Conservation (phyloP, 2,888 invertebrate species). For the Argyresthia goedartella region DNA sequence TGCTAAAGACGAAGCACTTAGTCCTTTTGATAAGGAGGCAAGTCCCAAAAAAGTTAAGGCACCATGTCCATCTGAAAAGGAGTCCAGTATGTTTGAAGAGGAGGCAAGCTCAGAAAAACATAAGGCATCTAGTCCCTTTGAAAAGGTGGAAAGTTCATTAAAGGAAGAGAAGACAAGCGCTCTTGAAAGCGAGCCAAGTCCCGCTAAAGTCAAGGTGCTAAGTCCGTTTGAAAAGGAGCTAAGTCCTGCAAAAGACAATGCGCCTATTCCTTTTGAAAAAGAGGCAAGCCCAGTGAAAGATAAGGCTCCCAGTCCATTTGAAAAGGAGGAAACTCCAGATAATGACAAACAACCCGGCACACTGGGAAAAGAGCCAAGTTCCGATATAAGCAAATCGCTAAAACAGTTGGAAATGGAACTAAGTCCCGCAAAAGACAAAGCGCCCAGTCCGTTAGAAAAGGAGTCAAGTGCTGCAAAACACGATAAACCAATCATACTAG, state of each 20-base stretch:
- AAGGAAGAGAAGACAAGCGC: background rate
- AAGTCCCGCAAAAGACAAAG: conserved; percentile 1
- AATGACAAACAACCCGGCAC: too few relatives aligned
- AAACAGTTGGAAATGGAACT: background rate
- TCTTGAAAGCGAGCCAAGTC: background rate
- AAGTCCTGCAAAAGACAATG: background rate
- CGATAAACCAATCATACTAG: background rate
- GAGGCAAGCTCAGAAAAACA: background rate
- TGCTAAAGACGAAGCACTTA: background rate
- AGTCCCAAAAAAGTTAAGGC: background rate
- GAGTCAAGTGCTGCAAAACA: conserved; percentile 33
- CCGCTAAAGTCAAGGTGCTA: background rate
- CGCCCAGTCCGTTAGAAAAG: conserved; percentile 17
- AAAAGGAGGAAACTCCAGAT: conserved; percentile 7
- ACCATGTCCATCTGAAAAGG: background rate
- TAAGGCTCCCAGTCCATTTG: background rate
- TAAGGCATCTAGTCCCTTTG: background rate
- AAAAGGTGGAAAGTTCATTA: background rate
- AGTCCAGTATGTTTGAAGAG: background rate
- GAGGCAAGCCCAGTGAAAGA: background rate
- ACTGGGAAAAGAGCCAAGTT: background rate
- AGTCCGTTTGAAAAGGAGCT: background rate
- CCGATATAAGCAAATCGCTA: too few relatives aligned
- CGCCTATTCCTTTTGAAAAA: background rate
- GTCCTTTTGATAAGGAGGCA: background rate